phyloP scores from a whole-genome alignment of 2,888 invertebrate species.

The Pterostichus madidus region DNA sequence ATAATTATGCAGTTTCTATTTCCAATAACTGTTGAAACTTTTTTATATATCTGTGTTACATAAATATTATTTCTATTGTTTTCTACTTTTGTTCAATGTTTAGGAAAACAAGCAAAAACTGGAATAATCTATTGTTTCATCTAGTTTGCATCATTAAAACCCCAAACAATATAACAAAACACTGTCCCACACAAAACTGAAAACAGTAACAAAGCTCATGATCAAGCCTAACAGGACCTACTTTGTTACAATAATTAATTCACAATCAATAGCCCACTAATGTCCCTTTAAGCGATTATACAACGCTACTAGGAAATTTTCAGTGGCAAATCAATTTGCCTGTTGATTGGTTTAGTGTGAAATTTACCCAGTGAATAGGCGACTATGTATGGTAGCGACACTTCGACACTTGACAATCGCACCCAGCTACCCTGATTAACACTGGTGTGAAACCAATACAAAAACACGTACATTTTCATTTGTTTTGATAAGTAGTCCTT shows the following conservation, averaged over 20 bases:
- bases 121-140: not conserved
- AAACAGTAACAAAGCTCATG: not conserved
- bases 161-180: too few relatives aligned
- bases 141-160: too few relatives aligned
- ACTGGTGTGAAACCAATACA: not conserved
- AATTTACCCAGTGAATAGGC: not conserved
- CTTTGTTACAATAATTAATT: not conserved
- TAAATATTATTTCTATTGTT: too few relatives aligned
- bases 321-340: conserved; percentile 14
- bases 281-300: not conserved
- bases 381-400: not conserved
- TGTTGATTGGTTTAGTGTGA: not conserved
- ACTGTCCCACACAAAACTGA: too few relatives aligned
- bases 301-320: not conserved
- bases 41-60: too few relatives aligned
- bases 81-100: too few relatives aligned
- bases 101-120: not conserved
- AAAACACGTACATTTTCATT: conserved; percentile 18
- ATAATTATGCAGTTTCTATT: too few relatives aligned
- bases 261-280: not conserved
- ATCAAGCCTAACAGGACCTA: not conserved
- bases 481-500: not conserved
- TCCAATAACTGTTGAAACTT: too few relatives aligned
- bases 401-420: conserved; percentile 8
- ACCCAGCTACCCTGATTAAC: not conserved